Percentiles rank a stretch among this genome's conserved stretches.
These are phyloP conservation scores for Brenthis ino DNA, from an alignment of 2,888 invertebrate species.

Conservation along the genomic window DNA sequence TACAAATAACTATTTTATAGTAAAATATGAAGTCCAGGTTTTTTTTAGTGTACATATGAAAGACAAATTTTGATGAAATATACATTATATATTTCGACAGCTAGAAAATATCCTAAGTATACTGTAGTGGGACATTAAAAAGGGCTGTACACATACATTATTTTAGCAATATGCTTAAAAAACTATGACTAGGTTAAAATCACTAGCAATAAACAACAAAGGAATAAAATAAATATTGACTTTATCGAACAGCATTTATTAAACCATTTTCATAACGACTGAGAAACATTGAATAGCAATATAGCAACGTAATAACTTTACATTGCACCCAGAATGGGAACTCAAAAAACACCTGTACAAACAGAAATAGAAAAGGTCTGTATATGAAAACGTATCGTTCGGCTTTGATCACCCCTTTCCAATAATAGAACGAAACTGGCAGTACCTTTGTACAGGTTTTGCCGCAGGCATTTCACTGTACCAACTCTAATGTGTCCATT, in stretches of 20 bases:
- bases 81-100: too few relatives aligned
- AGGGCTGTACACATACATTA: background rate
- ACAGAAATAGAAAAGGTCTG: conserved; percentile 65
- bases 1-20: background rate
- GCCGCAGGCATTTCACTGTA: conserved; percentile 56
- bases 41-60: too few relatives aligned
- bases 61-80: too few relatives aligned
- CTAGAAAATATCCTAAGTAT: too few relatives aligned
- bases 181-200: background rate
- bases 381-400: conserved; percentile 69
- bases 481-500: conserved; percentile 67
- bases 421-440: conserved; percentile 66
- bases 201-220: conserved; percentile 16
- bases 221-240: conserved; percentile 36
- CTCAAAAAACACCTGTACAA: conserved; percentile 64
- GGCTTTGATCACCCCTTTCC: conserved; percentile 79
- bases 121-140: too few relatives aligned
- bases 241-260: conserved; percentile 39
- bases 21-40: background rate
- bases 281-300: conserved; percentile 44
- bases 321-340: conserved; percentile 53
- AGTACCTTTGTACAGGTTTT: conserved; percentile 60
- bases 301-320: conserved; percentile 53
- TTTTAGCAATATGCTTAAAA: background rate
- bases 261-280: conserved; percentile 42